A percentile compares a stretch with the other conserved stretches of the same genome.
phyloP scores from a whole-genome alignment of 2,113 vertebrate species.

The Dasyprocta punctata region DNA sequence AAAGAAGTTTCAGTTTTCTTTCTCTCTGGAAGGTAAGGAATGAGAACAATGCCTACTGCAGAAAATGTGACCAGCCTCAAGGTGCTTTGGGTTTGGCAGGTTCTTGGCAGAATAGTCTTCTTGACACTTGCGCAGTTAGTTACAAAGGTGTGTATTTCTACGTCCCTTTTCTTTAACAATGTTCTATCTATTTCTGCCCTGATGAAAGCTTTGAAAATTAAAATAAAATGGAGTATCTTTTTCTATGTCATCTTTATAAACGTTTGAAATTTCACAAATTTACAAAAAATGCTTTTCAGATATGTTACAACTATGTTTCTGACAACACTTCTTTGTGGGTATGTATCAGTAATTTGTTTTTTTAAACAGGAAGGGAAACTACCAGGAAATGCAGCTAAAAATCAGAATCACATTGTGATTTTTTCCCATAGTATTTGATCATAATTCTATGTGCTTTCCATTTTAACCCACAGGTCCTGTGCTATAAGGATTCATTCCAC shows the following conservation, averaged over 20 bases:
- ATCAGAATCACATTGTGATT: not conserved
- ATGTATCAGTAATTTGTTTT: not conserved
- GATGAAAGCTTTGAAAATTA: not conserved
- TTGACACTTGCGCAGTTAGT: not conserved
- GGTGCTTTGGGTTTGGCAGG: not conserved
- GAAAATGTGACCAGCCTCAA: not conserved
- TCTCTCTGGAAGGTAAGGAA: not conserved
- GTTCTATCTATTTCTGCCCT: not conserved
- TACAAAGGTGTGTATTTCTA: not conserved
- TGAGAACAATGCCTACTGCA: not conserved
- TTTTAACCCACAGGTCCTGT: not conserved
- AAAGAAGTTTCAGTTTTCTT: constrained; percentile 14
- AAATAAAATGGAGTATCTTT: not conserved
- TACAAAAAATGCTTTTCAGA: not conserved
- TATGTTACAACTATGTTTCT: not conserved
- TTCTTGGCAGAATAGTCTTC: not conserved
- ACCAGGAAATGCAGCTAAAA: not conserved
- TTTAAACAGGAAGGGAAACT: not conserved
- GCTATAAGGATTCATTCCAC: not conserved
- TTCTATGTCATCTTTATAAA: not conserved
- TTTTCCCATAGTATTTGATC: not conserved
- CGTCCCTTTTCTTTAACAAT: not conserved
- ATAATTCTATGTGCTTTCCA: not conserved
- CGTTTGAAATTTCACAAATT: not conserved
- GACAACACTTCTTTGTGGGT: not conserved